Percentiles rank a stretch among this genome's conserved stretches.
Conservation (phyloP, 2,888 invertebrate genomes). For the Meloe dianella region DNA sequence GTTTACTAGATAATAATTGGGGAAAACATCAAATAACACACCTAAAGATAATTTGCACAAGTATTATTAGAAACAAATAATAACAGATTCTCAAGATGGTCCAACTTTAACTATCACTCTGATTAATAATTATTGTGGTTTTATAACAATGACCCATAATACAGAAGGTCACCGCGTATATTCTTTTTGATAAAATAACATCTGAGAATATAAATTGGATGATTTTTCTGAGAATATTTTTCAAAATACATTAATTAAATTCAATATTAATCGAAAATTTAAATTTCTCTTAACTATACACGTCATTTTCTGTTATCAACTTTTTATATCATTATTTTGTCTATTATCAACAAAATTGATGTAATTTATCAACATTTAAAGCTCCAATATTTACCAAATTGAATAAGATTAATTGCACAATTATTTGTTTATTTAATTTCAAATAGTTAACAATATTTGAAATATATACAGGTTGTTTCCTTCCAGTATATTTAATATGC, state of each 20-base stretch:
- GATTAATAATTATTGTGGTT: conserved; percentile 28
- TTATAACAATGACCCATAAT: conserved; percentile 41
- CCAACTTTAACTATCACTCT: conserved; percentile 23
- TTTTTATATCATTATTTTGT: background rate
- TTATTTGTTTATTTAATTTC: background rate
- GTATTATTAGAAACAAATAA: background rate
- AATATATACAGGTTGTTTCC: background rate
- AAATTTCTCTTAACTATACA: too few species aligned
- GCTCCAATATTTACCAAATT: background rate
- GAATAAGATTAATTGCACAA: background rate
- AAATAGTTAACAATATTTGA: background rate
- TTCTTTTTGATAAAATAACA: conserved; percentile 18
- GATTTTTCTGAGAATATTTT: conserved; percentile 16
- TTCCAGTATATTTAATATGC: too few species aligned
- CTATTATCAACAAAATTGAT: background rate
- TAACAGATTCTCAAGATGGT: background rate
- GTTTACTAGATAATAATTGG: background rate
- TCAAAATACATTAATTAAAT: conserved; percentile 11
- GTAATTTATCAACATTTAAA: background rate
- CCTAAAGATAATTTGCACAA: too few species aligned
- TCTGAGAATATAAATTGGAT: conserved; percentile 22
- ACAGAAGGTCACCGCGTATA: conserved; percentile 36
- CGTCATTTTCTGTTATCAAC: background rate
- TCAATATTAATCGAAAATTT: background rate
- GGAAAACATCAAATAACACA: background rate